Evolutionary conservation across 2,797 vertebrate genomes (phyloP).

Genomic region (Brachymystax lenok): DNA sequence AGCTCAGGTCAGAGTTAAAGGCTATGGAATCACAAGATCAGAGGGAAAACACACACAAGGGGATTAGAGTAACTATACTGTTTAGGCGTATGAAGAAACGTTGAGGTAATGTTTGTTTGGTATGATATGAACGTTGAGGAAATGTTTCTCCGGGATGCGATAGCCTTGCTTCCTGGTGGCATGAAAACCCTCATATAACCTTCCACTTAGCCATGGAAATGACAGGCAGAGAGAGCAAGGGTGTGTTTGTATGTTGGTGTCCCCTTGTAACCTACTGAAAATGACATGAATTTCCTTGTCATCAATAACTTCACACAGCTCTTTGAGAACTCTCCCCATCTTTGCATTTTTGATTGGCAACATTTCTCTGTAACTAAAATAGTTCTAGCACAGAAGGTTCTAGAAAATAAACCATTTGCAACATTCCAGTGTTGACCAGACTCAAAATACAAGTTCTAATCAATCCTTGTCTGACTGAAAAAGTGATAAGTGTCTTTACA

Average conservation of each 20-base stretch:
- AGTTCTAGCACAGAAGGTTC: not conserved
- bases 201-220: not conserved
- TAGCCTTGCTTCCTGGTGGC: not conserved
- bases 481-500: not conserved
- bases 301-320: not conserved
- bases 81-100: not conserved
- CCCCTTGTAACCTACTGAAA: not conserved
- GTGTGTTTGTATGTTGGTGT: not conserved
- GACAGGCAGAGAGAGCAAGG: not conserved
- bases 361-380: not conserved
- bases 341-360: not conserved
- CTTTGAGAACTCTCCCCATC: not conserved
- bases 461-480: not conserved
- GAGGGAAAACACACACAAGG: not conserved
- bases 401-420: not conserved
- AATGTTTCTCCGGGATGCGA: not conserved
- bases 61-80: not conserved
- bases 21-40: not conserved
- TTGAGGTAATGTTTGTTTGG: not conserved
- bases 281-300: not conserved
- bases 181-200: not conserved
- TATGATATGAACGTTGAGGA: not conserved
- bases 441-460: not conserved
- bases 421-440: not conserved
- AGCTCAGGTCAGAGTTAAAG: not conserved